Evolutionary conservation across 2,797 vertebrate genomes (phyloP), one percentile per base, ranked within the genome.

Genomic region (Tinamus major): DNA sequence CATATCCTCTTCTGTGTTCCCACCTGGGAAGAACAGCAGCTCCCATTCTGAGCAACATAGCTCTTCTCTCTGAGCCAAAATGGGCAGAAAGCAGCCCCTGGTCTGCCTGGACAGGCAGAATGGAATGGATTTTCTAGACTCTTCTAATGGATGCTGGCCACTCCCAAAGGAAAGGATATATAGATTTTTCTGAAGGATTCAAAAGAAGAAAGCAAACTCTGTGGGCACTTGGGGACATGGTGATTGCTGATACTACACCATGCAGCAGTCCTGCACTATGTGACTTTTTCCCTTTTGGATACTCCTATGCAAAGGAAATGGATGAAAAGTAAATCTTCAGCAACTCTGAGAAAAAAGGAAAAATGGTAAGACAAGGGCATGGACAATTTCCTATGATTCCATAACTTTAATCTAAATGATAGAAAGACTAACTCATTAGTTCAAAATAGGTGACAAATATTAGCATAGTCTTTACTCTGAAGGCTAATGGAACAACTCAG

Each of bases 171-270:
- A 42, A 89, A 94, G 69, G 62, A 90, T 72, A 87, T 72, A 87
- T 2, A 15, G 53, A 65, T 58, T 92, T 94, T 93, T 92, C 61
- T 6, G 0, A 85, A 90, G 31, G 17, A 78, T 75, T 68, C 23
- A 62, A 62, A 89, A 68, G 27, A 71, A 76, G 53, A 87, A 78
- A 61, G 13, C 9, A 33, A 91, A 78, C 23, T n/a, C 78, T 78
- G 58, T 18, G 15, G 2, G 49, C 48, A 85, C 0, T 0, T 20
- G 44, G 26, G 12, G 12, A 87, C 0, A 0, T 23, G 48, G 26
- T 10, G 12, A 77, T 84, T 92, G 37, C n/a, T 77, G 74, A 65
- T 71, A 83, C 6, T 15, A 4, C 18, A 77, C 71, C 39, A 70
- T 61, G 8, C 49, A 71, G 20, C n/a, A 46, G 13, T 20, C 53